Evolutionary conservation across 2,888 invertebrate genomes (phyloP).

Genomic region (Patella ulyssiponensis): DNA sequence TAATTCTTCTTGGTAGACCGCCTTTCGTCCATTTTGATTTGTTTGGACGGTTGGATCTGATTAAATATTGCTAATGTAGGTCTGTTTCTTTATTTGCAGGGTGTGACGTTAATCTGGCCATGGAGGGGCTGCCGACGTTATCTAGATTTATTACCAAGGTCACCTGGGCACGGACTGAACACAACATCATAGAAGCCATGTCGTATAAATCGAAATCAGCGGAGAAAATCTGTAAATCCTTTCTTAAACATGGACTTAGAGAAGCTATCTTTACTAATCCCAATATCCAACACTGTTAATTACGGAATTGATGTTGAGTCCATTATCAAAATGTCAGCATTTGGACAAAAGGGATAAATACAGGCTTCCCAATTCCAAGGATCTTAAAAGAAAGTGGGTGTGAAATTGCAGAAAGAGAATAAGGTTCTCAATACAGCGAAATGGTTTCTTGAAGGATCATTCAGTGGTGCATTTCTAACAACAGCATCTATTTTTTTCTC

Average conservation of each 20-base stretch:
- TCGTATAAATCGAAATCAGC: slow-evolving; percentile 61
- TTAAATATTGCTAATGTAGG: neutral
- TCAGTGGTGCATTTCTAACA: too few species aligned
- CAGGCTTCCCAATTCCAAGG: too few species aligned
- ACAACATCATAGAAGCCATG: slow-evolving; percentile 58
- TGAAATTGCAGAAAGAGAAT: too few species aligned
- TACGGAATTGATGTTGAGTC: too few species aligned
- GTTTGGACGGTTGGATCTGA: neutral
- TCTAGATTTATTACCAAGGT: slow-evolving; percentile 56
- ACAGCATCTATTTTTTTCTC: too few species aligned
- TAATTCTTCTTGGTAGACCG: neutral
- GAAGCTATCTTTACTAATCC: slow-evolving; percentile 51
- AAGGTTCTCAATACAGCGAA: too few species aligned
- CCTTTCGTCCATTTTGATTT: neutral
- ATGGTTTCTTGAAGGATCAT: too few species aligned
- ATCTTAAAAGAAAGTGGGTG: too few species aligned
- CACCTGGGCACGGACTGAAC: slow-evolving; percentile 58
- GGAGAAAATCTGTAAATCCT: slow-evolving; percentile 52
- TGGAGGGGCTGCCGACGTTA: slow-evolving; percentile 56
- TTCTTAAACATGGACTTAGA: slow-evolving; percentile 56
- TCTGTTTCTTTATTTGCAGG: slow-evolving; percentile 46
- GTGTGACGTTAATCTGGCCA: slow-evolving; percentile 59
- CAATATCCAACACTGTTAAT: too few species aligned
- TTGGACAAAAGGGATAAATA: too few species aligned
- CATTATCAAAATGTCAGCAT: too few species aligned